Evolutionary conservation across 2,888 invertebrate species (phyloP).

Genomic region (Lasius platythorax): DNA sequence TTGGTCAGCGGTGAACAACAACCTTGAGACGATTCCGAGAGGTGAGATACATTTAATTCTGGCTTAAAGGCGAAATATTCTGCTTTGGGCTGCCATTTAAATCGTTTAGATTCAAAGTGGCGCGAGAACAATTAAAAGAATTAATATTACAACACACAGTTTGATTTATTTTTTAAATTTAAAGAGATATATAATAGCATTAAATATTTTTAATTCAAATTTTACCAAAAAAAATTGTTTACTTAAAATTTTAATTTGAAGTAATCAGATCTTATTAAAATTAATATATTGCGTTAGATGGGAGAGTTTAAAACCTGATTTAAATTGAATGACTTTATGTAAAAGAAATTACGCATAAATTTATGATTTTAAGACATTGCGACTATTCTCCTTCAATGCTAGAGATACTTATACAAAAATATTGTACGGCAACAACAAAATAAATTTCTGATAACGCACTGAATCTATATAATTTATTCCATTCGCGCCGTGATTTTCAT

Average conservation of each 20-base stretch:
- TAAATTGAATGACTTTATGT: background rate
- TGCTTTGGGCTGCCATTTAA: background rate
- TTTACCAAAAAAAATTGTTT: too few species aligned
- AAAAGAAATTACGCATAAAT: background rate
- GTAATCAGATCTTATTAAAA: background rate
- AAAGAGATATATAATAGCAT: background rate
- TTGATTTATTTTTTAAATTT: background rate
- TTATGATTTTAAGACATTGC: background rate
- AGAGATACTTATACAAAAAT: background rate
- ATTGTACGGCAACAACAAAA: background rate
- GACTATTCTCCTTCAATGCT: background rate
- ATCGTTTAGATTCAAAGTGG: conserved; percentile 20
- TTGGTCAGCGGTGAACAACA: conserved; percentile 37
- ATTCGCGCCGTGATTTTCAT: conserved; percentile 21
- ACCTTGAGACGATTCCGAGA: conserved; percentile 23
- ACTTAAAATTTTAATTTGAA: background rate
- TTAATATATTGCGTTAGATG: background rate
- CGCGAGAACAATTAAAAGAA: background rate
- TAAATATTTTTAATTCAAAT: too few species aligned
- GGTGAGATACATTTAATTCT: conserved; percentile 21
- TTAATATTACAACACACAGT: background rate
- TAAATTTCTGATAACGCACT: background rate
- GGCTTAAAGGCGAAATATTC: conserved; percentile 24
- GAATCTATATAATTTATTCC: background rate
- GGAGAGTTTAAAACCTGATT: background rate